phyloP scores from a whole-genome alignment of 2,113 vertebrate species.

The Nerophis ophidion region DNA sequence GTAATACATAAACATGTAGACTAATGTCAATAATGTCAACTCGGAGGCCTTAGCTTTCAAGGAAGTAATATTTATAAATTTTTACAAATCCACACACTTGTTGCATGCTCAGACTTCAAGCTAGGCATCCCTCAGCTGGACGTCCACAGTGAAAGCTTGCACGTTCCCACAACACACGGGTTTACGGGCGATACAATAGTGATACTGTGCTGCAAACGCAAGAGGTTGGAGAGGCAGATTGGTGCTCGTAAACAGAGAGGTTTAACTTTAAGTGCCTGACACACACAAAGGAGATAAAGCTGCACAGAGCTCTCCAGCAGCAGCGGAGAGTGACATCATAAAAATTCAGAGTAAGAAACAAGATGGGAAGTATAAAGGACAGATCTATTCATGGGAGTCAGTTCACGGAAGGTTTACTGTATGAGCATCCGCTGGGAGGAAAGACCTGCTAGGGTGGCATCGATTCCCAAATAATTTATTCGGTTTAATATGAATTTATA shows the following conservation, averaged over 20 bases:
- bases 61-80: conserved; percentile 1
- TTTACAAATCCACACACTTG: not conserved
- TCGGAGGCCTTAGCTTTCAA: not conserved
- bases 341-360: conserved; percentile 59
- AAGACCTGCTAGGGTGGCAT: conserved; percentile 30
- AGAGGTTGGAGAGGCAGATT: conserved; percentile 54
- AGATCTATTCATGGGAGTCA: conserved; percentile 59
- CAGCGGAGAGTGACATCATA: conserved; percentile 60
- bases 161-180: conserved; percentile 35
- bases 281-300: conserved; percentile 62
- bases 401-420: conserved; percentile 50
- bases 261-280: conserved; percentile 64
- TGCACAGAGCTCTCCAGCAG: conserved; percentile 60
- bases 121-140: conserved; percentile 27
- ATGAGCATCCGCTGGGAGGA: conserved; percentile 32
- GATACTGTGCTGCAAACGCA: conserved; percentile 42
- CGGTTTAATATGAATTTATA: conserved; percentile 26
- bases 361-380: conserved; percentile 65
- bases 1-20: no score
- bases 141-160: conserved; percentile 19
- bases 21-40: not conserved
- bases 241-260: conserved; percentile 66
- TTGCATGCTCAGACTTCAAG: conserved; percentile 24
- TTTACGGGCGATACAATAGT: conserved; percentile 48
- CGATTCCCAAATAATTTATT: conserved; percentile 23